A percentile compares a stretch with the other conserved stretches of the same genome.
Conservation (phyloP, 2,888 invertebrate species). For the Bombyx huttoni region DNA sequence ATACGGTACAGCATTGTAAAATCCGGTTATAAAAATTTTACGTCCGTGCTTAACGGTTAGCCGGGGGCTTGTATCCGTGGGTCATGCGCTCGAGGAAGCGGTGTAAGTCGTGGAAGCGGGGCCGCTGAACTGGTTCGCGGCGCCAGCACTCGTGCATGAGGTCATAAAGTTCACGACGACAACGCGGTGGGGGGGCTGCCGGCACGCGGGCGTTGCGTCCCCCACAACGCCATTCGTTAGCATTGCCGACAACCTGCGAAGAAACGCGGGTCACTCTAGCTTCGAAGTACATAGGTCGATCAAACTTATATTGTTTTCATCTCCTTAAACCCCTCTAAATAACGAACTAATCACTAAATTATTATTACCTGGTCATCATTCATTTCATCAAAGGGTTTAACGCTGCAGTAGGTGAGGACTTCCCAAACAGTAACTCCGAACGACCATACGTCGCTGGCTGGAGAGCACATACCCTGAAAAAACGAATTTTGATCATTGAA, state of each 20-base stretch:
- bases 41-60: conserved; percentile 21
- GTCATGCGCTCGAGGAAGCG: conserved; percentile 87
- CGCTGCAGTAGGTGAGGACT: conserved; percentile 83
- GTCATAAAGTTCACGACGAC: conserved; percentile 91
- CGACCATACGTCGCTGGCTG: conserved; percentile 92
- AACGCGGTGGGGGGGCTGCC: conserved; percentile 78
- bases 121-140: conserved; percentile 83
- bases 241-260: conserved; percentile 75
- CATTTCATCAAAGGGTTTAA: conserved; percentile 85
- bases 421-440: conserved; percentile 94
- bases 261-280: background rate
- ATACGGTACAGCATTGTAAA: conserved; percentile 2
- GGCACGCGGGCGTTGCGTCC: conserved; percentile 55
- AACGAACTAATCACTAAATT: background rate
- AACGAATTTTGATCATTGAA: too few relatives aligned
- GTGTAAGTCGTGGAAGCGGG: conserved; percentile 90
- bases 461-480: conserved; percentile 86
- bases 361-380: conserved; percentile 82
- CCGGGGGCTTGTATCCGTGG: conserved; percentile 74
- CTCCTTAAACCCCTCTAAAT: too few relatives aligned
- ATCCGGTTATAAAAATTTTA: background rate
- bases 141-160: conserved; percentile 95
- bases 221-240: conserved; percentile 76
- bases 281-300: background rate
- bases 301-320: too few relatives aligned